phyloP scores from a whole-genome alignment of 2,888 invertebrate genomes.

The Rugalucina vietnamica region DNA sequence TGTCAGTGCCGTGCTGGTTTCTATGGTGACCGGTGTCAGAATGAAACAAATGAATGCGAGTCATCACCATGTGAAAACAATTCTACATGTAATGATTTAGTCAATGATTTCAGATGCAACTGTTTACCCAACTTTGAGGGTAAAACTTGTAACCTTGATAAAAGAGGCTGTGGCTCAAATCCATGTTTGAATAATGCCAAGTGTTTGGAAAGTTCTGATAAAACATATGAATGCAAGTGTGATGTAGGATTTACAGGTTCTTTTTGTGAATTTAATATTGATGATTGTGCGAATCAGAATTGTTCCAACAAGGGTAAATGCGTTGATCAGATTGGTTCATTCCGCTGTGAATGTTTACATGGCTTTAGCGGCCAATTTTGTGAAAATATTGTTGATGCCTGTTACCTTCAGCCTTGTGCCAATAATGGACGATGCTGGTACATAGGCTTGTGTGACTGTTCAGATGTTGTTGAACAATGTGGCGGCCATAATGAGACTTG shows the following conservation, averaged over 20 bases:
- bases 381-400: conserved; percentile 69
- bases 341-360: conserved; percentile 68
- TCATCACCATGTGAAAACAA: conserved; percentile 68
- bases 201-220: conserved; percentile 85
- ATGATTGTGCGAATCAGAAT: conserved; percentile 69
- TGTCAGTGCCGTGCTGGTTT: conserved; percentile 69
- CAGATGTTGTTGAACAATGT: conserved; percentile 72
- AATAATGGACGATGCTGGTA: conserved; percentile 75
- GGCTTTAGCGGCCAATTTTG: conserved; percentile 71
- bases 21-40: conserved; percentile 66
- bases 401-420: conserved; percentile 74
- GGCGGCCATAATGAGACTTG: conserved; percentile 80
- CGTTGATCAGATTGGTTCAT: conserved; percentile 60
- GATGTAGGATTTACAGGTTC: conserved; percentile 59
- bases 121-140: conserved; percentile 65
- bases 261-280: conserved; percentile 68
- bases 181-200: conserved; percentile 96
- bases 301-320: conserved; percentile 71
- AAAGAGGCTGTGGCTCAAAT: conserved; percentile 96
- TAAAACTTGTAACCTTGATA: conserved; percentile 90
- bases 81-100: conserved; percentile 69
- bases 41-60: conserved; percentile 65
- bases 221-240: conserved; percentile 66
- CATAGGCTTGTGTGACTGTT: conserved; percentile 74
- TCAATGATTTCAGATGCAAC: conserved; percentile 87